These are phyloP conservation scores for Campoletis sonorensis DNA, from an alignment of 1,140 invertebrate genomes.

Conservation along the genomic window DNA sequence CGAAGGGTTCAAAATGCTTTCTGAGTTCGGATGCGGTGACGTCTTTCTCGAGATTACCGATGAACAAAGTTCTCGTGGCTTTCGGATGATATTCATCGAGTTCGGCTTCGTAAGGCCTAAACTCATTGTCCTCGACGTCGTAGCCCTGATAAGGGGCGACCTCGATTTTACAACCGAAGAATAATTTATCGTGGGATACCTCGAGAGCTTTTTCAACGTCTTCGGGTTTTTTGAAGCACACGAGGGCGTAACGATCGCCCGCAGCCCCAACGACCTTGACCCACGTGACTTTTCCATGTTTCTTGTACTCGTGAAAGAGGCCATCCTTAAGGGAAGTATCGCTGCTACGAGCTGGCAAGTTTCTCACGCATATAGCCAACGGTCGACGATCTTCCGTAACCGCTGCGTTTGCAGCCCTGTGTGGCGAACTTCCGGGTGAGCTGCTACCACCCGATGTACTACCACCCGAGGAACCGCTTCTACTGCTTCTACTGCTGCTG, in stretches of 20 bases:
- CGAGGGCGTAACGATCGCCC: constrained; percentile 89
- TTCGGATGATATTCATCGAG: constrained; percentile 97
- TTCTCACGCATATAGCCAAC: constrained; percentile 93
- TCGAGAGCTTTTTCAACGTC: constrained; percentile 97
- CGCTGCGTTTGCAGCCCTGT: constrained; percentile 69
- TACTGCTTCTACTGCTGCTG: constrained; percentile 80
- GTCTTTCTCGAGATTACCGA: constrained; percentile 96
- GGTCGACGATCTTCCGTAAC: constrained; percentile 84
- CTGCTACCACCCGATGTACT: constrained; percentile 74
- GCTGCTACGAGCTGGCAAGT: constrained; percentile 91
- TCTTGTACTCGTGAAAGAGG: constrained; percentile 98
- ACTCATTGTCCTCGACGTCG: constrained; percentile 92
- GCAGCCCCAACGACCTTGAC: constrained; percentile 92
- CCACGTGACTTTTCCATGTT: constrained; percentile 97
- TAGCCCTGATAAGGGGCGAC: constrained; percentile 91
- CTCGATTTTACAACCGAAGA: constrained; percentile 97
- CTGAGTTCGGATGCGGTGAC: constrained; percentile 91
- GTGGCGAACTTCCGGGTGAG: constrained; percentile 73
- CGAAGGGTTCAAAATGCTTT: constrained; percentile 95
- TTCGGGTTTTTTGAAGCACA: constrained; percentile 96
- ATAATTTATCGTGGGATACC: constrained; percentile 96
- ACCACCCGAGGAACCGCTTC: constrained; percentile 76
- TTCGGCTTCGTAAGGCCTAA: constrained; percentile 95
- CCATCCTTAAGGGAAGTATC: constrained; percentile 97
- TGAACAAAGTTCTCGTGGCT: constrained; percentile 90